Evolutionary conservation across 1,140 invertebrate genomes (phyloP).

Genomic region (Microplitis mediator): DNA sequence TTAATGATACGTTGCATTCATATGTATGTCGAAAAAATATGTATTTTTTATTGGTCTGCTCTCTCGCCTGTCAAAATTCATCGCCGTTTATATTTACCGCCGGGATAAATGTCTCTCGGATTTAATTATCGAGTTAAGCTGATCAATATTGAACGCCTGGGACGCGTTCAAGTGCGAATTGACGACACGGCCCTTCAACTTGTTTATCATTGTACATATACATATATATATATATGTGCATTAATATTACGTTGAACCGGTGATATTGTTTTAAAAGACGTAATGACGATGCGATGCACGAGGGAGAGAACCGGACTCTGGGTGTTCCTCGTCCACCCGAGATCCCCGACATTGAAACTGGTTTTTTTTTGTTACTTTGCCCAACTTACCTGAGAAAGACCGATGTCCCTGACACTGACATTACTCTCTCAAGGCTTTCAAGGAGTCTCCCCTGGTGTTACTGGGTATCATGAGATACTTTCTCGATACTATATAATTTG

Average conservation of each 20-base stretch:
- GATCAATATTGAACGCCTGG: too few species aligned
- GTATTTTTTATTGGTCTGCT: too few species aligned
- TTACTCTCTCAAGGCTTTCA: not conserved
- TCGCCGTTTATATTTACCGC: too few species aligned
- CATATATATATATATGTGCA: not conserved
- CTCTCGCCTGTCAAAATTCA: too few species aligned
- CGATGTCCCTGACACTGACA: conserved; percentile 4
- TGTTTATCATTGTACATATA: not conserved
- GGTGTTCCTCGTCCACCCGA: not conserved
- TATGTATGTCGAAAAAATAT: not conserved
- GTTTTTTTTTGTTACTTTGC: not conserved
- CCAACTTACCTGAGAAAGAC: not conserved
- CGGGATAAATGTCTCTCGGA: too few species aligned
- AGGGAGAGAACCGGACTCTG: too few species aligned
- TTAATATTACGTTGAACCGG: not conserved
- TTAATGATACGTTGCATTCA: not conserved
- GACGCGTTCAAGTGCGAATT: too few species aligned
- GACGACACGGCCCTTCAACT: not conserved
- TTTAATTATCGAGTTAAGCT: too few species aligned
- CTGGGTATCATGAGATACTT: too few species aligned
- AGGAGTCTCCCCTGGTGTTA: too few species aligned
- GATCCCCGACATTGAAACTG: not conserved
- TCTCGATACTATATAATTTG: too few species aligned
- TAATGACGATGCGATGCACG: too few species aligned
- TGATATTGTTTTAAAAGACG: conserved; percentile 3